phyloP scores from a whole-genome alignment of 53 echinoderm and acorn worm species.

The Luidia sarsii region DNA sequence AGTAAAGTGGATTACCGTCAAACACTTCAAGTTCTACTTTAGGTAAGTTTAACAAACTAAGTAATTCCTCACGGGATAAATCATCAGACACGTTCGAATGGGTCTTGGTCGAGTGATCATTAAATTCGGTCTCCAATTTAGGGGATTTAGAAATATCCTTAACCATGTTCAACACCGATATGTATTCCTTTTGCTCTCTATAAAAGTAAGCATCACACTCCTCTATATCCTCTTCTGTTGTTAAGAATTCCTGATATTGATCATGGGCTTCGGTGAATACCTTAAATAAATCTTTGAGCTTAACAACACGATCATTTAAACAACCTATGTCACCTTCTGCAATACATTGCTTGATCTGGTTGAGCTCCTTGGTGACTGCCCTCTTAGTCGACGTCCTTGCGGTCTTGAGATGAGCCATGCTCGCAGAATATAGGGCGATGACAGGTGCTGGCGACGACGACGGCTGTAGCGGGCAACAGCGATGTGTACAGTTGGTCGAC shows the following conservation, averaged over 20 bases:
- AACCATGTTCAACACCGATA: background rate
- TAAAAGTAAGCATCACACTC: conserved; percentile 48
- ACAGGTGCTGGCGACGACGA: no score
- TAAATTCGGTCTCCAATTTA: conserved; percentile 6
- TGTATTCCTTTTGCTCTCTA: conserved; percentile 30
- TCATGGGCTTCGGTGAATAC: background rate
- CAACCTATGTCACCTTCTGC: conserved; percentile 23
- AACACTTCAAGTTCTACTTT: conserved; percentile 52
- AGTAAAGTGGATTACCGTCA: conserved; percentile 51
- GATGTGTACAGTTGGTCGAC: no score
- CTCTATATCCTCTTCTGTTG: conserved; percentile 30
- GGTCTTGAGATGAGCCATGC: conserved; percentile 17
- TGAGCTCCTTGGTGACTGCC: conserved; percentile 38
- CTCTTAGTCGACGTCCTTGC: conserved; percentile 49
- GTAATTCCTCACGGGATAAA: conserved; percentile 31
- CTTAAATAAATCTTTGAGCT: background rate
- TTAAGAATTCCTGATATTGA: conserved; percentile 5
- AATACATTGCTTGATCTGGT: conserved; percentile 41
- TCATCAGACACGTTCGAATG: conserved; percentile 1
- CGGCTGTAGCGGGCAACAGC: no score
- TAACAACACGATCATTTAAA: background rate
- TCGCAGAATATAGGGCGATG: no score
- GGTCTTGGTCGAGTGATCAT: background rate
- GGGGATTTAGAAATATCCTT: conserved; percentile 7
- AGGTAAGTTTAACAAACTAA: conserved; percentile 47